phyloP scores from a whole-genome alignment of 2,113 vertebrate species.

The Cyphomyrus discorhynchus region DNA sequence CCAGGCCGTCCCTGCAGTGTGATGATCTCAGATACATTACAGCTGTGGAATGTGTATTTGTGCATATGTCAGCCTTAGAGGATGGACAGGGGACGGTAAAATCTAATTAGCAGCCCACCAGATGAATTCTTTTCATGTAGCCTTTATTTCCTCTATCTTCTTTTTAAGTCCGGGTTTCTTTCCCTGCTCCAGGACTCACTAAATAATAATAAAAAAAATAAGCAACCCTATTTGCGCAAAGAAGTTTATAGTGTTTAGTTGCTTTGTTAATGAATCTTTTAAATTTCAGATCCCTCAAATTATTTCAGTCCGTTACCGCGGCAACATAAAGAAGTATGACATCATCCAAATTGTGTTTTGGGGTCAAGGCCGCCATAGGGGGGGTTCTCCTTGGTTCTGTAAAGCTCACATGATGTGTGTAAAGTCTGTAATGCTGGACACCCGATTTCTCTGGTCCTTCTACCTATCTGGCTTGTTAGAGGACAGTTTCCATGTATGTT shows the following conservation, averaged over 20 bases:
- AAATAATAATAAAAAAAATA: not conserved
- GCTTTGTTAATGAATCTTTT: not conserved
- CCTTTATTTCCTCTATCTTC: not conserved
- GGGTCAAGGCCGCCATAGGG: not conserved
- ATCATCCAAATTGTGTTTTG: not conserved
- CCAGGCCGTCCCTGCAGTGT: not conserved
- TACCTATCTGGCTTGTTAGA: not conserved
- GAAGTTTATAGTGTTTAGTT: not conserved
- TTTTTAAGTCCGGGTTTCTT: not conserved
- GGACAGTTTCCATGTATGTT: not conserved
- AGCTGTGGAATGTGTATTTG: conserved; percentile 13
- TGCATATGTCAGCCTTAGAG: conserved; percentile 9
- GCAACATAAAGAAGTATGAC: not conserved
- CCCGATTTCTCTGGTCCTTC: not conserved
- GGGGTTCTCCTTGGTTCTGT: not conserved
- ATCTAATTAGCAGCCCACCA: conserved; percentile 3
- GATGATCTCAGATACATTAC: conserved; percentile 14
- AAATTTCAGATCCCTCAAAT: not conserved
- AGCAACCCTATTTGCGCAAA: not conserved
- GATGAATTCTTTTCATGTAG: not conserved
- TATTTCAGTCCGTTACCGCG: not conserved
- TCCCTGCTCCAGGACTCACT: not conserved
- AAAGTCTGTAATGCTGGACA: not conserved
- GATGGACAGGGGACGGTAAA: not conserved
- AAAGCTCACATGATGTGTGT: not conserved